These are phyloP conservation scores for Electrona antarctica DNA, from an alignment of 2,113 vertebrate genomes.

Conservation along the genomic window DNA sequence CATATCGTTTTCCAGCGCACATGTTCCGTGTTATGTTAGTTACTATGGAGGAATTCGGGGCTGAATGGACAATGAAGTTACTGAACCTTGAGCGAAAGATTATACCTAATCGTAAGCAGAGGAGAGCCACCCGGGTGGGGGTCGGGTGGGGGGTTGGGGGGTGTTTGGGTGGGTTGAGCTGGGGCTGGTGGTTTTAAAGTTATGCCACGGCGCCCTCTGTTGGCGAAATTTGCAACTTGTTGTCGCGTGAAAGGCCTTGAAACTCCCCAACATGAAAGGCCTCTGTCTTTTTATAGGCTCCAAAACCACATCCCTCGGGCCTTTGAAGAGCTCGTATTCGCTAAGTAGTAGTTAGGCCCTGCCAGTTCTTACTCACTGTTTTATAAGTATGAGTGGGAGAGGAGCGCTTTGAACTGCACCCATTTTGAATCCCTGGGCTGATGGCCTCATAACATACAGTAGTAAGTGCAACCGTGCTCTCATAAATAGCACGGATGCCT, in stretches of 20 bases:
- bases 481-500: slow-evolving; percentile 62
- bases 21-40: slow-evolving; percentile 75
- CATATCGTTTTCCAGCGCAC: slow-evolving; percentile 72
- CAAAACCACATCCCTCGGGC: slow-evolving; percentile 70
- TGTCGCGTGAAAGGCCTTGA: slow-evolving; percentile 24
- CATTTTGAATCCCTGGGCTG: slow-evolving; percentile 64
- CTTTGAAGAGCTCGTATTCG: slow-evolving; percentile 73
- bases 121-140: slow-evolving; percentile 18
- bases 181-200: slow-evolving; percentile 17
- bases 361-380: slow-evolving; percentile 72
- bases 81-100: slow-evolving; percentile 69
- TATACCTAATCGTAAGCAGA: slow-evolving; percentile 67
- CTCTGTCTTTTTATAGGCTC: slow-evolving; percentile 76
- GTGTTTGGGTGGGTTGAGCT: too few species aligned
- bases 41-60: slow-evolving; percentile 64
- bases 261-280: slow-evolving; percentile 44
- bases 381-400: slow-evolving; percentile 62
- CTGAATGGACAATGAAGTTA: slow-evolving; percentile 75
- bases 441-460: slow-evolving; percentile 61
- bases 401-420: slow-evolving; percentile 67
- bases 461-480: slow-evolving; percentile 57
- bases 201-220: slow-evolving; percentile 65
- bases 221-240: slow-evolving; percentile 22
- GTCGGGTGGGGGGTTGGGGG: too few species aligned
- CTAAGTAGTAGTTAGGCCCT: slow-evolving; percentile 74